phyloP scores from a whole-genome alignment of 2,888 invertebrate genomes.

The Psococerastis gibbosa region DNA sequence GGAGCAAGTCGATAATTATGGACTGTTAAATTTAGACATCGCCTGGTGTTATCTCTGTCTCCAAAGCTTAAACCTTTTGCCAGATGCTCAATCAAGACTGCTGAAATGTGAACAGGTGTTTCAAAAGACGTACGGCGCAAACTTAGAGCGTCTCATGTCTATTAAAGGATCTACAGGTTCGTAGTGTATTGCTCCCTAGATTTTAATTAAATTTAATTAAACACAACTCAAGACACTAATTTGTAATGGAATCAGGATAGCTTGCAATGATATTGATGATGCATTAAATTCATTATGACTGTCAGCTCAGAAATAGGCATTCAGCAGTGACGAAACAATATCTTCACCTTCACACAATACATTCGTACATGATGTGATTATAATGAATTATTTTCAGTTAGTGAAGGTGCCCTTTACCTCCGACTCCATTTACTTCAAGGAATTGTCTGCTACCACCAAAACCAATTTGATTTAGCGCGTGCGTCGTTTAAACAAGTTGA shows the following conservation, averaged over 20 bases:
- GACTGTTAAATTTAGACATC: slow-evolving; percentile 63
- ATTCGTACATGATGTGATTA: no score
- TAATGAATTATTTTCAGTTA: slow-evolving; percentile 27
- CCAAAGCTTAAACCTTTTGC: slow-evolving; percentile 45
- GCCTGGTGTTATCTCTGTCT: slow-evolving; percentile 78
- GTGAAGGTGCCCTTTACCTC: slow-evolving; percentile 55
- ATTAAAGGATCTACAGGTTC: slow-evolving; percentile 38
- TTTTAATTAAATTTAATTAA: slow-evolving; percentile 12
- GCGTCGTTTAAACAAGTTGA: slow-evolving; percentile 40
- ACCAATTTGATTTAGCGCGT: slow-evolving; percentile 41
- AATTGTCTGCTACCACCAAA: slow-evolving; percentile 58
- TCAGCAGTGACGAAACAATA: no score
- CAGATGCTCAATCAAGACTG: slow-evolving; percentile 52
- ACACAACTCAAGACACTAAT: no score
- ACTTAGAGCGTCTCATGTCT: slow-evolving; percentile 38
- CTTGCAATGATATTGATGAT: no score
- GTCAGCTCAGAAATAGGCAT: no score
- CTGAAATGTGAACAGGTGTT: slow-evolving; percentile 45
- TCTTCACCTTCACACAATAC: no score
- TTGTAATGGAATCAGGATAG: no score
- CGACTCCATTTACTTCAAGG: slow-evolving; percentile 63
- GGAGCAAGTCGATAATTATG: slow-evolving; percentile 61
- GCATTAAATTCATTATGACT: background rate
- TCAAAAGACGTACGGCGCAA: slow-evolving; percentile 41
- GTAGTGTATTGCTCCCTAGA: no score